Evolutionary conservation across 2,797 vertebrate genomes (phyloP), one percentile per base, ranked within the genome.

Genomic region (Melanotaenia pygmaea): DNA sequence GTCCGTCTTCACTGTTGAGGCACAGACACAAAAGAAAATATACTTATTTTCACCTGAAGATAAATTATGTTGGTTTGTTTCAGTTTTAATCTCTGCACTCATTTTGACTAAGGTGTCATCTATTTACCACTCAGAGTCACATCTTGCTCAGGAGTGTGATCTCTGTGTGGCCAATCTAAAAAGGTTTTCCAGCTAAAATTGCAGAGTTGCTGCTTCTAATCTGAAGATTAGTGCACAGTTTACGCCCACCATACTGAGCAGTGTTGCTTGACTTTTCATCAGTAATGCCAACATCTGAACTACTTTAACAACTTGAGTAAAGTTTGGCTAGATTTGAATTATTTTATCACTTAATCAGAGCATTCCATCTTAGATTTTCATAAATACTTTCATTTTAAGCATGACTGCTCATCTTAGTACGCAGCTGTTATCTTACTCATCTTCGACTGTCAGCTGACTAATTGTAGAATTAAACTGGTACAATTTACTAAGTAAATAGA

Each of bases 1-100:
- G 89, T 99, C 97, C 70, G 96, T 96, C 95, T 98, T 98, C 95
- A 99, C 98, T 96, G 94, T 86, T 91, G 86, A 89, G 54, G 66
- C 72, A 89, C 88, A 92, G 13, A 86, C 70, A 86, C 35, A 78
- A 5, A 64, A 32, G 64, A n/a, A 28, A 10, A 59, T 3, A 16
- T 14, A 40, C 34, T 22, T 18, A 13, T 40, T 18, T 61, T 75
- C 34, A 57, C 18, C 28, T 30, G 28, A 30, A 32, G 65, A 5
- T 0, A n/a, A 64, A 37, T 40, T 9, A 7, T 50, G 12, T 20
- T 28, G 6, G 6, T 74, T 74, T 64, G 6, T 75, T 18, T 18
- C 40, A 43, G 14, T 43, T 18, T 43, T 16, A 43, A 43, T 18
- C 4, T 18, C 40, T 43, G 40, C 40, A 18, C 40, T 43, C 38